These are phyloP conservation scores for Lasioglossum baleicum DNA, from an alignment of 1,140 invertebrate genomes.

Conservation along the genomic window DNA sequence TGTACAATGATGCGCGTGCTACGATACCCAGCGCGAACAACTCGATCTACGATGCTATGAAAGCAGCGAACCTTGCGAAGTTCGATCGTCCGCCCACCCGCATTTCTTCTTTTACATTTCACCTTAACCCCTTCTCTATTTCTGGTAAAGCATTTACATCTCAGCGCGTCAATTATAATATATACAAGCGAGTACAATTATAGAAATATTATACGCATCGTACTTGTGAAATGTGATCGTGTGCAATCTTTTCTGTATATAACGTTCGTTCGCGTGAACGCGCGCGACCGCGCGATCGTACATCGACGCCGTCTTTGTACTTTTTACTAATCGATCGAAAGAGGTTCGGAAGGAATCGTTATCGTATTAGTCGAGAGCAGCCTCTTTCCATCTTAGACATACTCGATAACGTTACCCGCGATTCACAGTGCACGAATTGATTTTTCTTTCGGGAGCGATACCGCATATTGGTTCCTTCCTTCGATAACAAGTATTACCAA, in stretches of 20 bases:
- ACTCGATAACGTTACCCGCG: background rate
- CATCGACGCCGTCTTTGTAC: constrained; percentile 5
- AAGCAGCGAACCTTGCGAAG: background rate
- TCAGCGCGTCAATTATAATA: constrained; percentile 67
- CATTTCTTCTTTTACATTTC: background rate
- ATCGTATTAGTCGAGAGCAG: background rate
- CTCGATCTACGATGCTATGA: no score
- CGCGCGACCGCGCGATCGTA: background rate
- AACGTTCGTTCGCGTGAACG: background rate
- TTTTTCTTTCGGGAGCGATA: background rate
- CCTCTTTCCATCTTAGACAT: constrained; percentile 3
- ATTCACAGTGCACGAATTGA: background rate
- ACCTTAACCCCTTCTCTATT: background rate
- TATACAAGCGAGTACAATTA: background rate
- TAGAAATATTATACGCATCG: constrained; percentile 26
- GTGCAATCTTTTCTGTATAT: constrained; percentile 63
- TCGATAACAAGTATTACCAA: background rate
- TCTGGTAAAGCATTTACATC: constrained; percentile 53
- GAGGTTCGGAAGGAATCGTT: background rate
- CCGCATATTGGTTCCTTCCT: background rate
- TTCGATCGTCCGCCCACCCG: no score
- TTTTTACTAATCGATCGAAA: constrained; percentile 15
- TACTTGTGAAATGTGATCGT: constrained; percentile 65
- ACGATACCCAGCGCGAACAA: no score
- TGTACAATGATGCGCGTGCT: no score